phyloP scores from a whole-genome alignment of 2,113 vertebrate genomes.

The Tetraodon nigroviridis region DNA sequence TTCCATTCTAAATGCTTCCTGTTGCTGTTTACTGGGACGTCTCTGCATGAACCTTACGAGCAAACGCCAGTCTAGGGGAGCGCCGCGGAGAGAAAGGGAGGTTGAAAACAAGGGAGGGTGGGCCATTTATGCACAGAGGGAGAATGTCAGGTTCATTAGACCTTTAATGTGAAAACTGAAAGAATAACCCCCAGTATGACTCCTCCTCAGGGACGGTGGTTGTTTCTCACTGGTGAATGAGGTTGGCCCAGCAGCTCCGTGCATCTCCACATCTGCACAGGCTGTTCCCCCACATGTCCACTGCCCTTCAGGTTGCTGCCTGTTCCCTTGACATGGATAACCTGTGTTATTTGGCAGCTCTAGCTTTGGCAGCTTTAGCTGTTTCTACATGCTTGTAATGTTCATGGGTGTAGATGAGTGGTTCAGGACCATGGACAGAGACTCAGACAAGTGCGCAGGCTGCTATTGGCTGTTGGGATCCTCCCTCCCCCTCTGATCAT shows the following conservation, averaged over 20 bases:
- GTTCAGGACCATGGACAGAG: conserved; percentile 81
- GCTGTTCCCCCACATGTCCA: too few species aligned
- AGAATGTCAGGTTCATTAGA: conserved; percentile 42
- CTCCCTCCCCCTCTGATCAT: conserved; percentile 36
- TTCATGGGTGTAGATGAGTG: conserved; percentile 59
- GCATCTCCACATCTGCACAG: too few species aligned
- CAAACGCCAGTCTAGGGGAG: conserved; percentile 51
- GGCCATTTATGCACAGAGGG: conserved; percentile 7
- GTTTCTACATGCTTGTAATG: conserved; percentile 36
- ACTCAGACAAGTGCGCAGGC: conserved; percentile 55
- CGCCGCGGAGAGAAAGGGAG: conserved; percentile 36
- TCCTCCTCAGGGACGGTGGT: too few species aligned
- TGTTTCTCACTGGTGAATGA: too few species aligned
- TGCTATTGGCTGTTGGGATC: conserved; percentile 52
- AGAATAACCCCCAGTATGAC: too few species aligned
- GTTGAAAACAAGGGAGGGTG: conserved; percentile 31
- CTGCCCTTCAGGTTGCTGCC: neutral
- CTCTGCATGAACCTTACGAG: conserved; percentile 54
- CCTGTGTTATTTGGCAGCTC: neutral
- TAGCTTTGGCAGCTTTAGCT: neutral
- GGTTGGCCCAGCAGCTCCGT: too few species aligned
- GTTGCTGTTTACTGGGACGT: conserved; percentile 50
- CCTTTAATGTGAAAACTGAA: conserved; percentile 1
- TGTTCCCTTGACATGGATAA: neutral
- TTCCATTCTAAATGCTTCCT: conserved; percentile 52